A percentile compares a stretch with the other conserved stretches of the same genome.
Evolutionary conservation across 2,888 invertebrate species (phyloP).

Genomic region (Tetrapedia diversipes): DNA sequence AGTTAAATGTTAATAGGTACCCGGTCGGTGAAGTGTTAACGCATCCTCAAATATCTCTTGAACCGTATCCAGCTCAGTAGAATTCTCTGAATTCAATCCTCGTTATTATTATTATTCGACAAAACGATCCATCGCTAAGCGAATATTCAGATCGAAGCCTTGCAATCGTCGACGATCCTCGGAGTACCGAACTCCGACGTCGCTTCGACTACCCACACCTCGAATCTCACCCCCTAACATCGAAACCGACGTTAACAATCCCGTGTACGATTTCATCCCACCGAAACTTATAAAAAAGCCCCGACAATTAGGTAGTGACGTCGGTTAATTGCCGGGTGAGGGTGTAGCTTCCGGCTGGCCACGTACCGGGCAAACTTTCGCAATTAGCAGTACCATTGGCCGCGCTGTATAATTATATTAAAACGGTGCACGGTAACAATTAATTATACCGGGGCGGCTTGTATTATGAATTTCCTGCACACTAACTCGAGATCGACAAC

Average conservation of each 20-base stretch:
- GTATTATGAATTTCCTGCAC: constrained; percentile 63
- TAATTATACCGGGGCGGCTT: constrained; percentile 67
- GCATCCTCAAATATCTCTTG: no score
- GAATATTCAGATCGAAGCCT: no score
- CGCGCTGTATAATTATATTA: constrained; percentile 66
- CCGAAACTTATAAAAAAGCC: neutral
- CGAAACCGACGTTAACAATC: constrained; percentile 9
- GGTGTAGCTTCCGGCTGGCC: constrained; percentile 25
- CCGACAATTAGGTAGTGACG: constrained; percentile 32
- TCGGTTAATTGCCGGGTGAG: constrained; percentile 44
- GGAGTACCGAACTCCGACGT: no score
- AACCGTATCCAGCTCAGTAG: no score
- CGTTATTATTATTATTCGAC: no score
- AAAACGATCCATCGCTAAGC: no score
- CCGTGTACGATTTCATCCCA: neutral
- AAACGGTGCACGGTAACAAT: constrained; percentile 65
- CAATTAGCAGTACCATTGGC: constrained; percentile 68
- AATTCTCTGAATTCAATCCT: no score
- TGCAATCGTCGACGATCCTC: no score
- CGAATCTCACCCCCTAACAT: no score
- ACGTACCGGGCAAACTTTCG: constrained; percentile 58
- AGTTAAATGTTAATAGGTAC: no score
- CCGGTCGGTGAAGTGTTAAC: no score
- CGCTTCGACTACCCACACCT: no score
- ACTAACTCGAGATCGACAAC: constrained; percentile 40